A percentile compares a stretch with the other conserved stretches of the same genome.
phyloP scores from a whole-genome alignment of 2,888 invertebrate genomes.

The Kuschelorhynchus macadamiae region DNA sequence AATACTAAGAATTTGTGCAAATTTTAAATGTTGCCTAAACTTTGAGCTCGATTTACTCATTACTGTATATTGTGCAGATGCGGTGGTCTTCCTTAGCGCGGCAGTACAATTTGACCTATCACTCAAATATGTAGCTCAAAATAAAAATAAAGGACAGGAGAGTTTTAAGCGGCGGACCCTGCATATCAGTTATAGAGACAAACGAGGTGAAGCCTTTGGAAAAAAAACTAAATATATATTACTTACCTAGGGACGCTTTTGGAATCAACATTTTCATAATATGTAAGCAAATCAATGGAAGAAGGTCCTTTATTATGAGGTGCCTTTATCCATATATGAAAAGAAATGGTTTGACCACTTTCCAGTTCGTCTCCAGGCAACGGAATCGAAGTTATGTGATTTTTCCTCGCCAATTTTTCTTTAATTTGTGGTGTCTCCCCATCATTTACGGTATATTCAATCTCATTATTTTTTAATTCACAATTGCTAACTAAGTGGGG shows the following conservation, averaged over 20 bases:
- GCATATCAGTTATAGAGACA: too few relatives aligned
- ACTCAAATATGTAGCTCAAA: not conserved
- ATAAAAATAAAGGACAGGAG: not conserved
- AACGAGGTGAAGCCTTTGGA: too few relatives aligned
- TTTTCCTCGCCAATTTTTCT: slow-evolving; percentile 66
- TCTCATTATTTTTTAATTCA: slow-evolving; percentile 57
- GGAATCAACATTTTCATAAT: slow-evolving; percentile 74
- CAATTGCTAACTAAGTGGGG: slow-evolving; percentile 73
- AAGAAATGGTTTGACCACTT: slow-evolving; percentile 70
- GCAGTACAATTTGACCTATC: too few relatives aligned
- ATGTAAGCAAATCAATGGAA: slow-evolving; percentile 79
- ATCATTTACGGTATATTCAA: slow-evolving; percentile 51
- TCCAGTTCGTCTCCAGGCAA: slow-evolving; percentile 70
- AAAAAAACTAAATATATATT: slow-evolving; percentile 8
- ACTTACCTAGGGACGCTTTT: slow-evolving; percentile 64
- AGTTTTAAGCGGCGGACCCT: too few relatives aligned
- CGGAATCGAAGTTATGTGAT: slow-evolving; percentile 67
- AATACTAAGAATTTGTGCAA: too few relatives aligned
- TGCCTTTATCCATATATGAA: slow-evolving; percentile 79
- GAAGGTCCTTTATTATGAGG: slow-evolving; percentile 76
- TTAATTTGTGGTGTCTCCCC: slow-evolving; percentile 59
- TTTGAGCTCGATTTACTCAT: too few relatives aligned
- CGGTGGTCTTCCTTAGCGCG: too few relatives aligned
- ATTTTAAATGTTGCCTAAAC: too few relatives aligned
- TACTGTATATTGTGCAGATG: too few relatives aligned